Conservation (phyloP, 2,113 vertebrate species). For the Scortum barcoo region DNA sequence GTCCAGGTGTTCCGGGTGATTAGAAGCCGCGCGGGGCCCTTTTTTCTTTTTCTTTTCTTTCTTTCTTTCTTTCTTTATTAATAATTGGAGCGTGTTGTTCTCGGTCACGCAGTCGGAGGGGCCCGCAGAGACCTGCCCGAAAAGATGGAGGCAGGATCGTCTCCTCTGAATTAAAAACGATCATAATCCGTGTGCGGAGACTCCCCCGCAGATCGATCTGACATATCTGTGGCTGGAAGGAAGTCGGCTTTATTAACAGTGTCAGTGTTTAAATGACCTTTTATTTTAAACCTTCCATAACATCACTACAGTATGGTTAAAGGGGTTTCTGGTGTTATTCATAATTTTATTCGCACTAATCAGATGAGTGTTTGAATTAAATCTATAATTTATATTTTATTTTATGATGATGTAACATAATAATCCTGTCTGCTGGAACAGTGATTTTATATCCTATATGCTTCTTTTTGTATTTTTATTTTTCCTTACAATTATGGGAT, state of each 20-base stretch:
- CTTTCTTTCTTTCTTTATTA: no score
- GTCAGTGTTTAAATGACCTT: background rate
- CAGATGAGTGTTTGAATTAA: background rate
- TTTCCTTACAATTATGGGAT: background rate
- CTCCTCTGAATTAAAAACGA: slow-evolving; percentile 63
- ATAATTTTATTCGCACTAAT: background rate
- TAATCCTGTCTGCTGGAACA: background rate
- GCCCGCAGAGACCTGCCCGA: slow-evolving; percentile 62
- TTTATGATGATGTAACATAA: background rate
- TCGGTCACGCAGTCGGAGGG: slow-evolving; percentile 68
- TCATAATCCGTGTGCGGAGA: slow-evolving; percentile 56
- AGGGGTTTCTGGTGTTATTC: background rate
- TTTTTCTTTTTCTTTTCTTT: no score
- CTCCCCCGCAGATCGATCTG: slow-evolving; percentile 45
- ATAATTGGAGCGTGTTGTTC: slow-evolving; percentile 74
- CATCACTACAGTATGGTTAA: background rate
- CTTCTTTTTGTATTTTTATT: background rate
- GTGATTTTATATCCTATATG: background rate
- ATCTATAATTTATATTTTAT: no score
- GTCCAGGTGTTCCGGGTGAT: slow-evolving; percentile 63
- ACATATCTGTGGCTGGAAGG: slow-evolving; percentile 14
- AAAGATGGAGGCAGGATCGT: slow-evolving; percentile 60
- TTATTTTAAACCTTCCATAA: background rate
- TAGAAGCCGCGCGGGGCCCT: slow-evolving; percentile 59
- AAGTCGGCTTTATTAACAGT: background rate